These are phyloP conservation scores for Eupsilia transversa DNA, from an alignment of 2,888 invertebrate species.

Conservation along the genomic window DNA sequence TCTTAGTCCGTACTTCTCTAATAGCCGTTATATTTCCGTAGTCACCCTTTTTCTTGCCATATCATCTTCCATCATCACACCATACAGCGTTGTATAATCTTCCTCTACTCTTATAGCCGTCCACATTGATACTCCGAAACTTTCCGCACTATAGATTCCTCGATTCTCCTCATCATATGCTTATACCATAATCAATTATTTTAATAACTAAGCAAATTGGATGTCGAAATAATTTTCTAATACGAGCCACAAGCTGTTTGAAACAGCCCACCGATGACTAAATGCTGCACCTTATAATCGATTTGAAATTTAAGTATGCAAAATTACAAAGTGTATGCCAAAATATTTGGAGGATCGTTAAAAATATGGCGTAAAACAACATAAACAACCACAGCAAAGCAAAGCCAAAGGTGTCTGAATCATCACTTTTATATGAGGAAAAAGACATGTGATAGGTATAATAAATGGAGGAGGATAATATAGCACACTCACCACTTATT, in stretches of 20 bases:
- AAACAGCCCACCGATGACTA: neutral
- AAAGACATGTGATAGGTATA: constrained; percentile 32
- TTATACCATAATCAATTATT: neutral
- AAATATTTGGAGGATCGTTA: constrained; percentile 23
- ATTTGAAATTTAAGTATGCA: constrained; percentile 18
- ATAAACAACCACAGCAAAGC: neutral
- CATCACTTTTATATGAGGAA: constrained; percentile 38
- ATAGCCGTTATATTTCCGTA: neutral
- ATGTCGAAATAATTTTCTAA: neutral
- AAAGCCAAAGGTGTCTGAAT: constrained; percentile 23
- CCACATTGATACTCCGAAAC: neutral
- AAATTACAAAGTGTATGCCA: constrained; percentile 16
- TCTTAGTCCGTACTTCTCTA: neutral
- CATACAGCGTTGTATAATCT: neutral
- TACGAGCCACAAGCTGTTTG: neutral
- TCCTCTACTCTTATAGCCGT: neutral
- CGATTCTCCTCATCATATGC: neutral
- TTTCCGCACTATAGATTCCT: neutral
- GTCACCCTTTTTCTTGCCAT: neutral
- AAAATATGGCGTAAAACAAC: constrained; percentile 29
- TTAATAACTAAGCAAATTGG: neutral
- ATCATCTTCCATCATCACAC: neutral
- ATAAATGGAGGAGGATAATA: neutral
- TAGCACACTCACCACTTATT: neutral
- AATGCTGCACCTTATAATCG: constrained; percentile 7